Base-by-base conservation (phyloP, 1,140 invertebrate species). In the Drosophila quadrilineata region DNA sequence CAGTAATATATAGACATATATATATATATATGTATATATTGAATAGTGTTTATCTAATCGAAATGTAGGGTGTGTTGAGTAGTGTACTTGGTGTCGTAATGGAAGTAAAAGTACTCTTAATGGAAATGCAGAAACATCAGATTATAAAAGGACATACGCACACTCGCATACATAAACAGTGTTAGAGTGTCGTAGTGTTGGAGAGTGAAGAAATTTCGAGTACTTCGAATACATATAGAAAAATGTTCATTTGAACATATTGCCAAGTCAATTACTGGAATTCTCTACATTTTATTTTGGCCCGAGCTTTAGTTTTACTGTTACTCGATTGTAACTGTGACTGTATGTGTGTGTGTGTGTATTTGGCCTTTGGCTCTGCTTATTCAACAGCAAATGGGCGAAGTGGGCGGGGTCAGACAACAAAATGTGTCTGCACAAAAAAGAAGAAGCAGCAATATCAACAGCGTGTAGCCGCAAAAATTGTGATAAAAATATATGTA, bases 261-360 rank as follows among this genome's bases (percentile, higher is more conserved):
- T 80, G 75, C 67, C 57, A 75, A 80, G 76, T 80, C 76, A 80
- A 80, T 80, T 80, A 80, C 76, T 62, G 76, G 76, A 76, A 80
- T 80, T 69, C 72, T 17, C 62, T 72, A 75, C 67, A 82, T 80
- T 80, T 80, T 80, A 82, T 80, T n/a, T 75, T 80, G 26, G 62
- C 19, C 48, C 43, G 74, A 67, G 70, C 79, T 80, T 80, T 46
- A 64, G 76, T 75, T 71, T 74, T 74, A 53, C 26, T 54, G 28
- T 38, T 45, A 10, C 31, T 26, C n/a, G n/a, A n/a, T n/a, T n/a
- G n/a, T n/a, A n/a, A n/a, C n/a, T n/a, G n/a, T n/a, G n/a, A n/a
- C n/a, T n/a, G n/a, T n/a, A n/a, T n/a, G n/a, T n/a, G n/a, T n/a
- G n/a, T n/a, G n/a, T n/a, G n/a, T n/a, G n/a, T n/a, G n/a, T n/a